Conservation (phyloP, 2,888 invertebrate species). For the Zygaena filipendulae region DNA sequence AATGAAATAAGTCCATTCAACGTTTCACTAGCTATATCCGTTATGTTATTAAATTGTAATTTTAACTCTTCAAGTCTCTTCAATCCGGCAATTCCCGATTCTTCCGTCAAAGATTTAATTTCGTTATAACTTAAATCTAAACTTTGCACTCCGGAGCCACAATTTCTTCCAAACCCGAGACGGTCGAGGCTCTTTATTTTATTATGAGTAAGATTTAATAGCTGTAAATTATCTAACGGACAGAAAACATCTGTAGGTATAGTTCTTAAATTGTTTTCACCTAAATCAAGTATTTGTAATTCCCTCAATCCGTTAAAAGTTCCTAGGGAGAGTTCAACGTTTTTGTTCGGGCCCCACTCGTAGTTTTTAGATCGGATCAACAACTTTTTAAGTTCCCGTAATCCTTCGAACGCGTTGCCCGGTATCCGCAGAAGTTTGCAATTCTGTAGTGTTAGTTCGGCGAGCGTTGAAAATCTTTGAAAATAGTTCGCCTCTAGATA, state of each 20-base stretch:
- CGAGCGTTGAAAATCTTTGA: conserved; percentile 77
- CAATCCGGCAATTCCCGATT: conserved; percentile 79
- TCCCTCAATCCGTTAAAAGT: conserved; percentile 83
- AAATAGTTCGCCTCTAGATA: conserved; percentile 78
- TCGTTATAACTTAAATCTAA: conserved; percentile 87
- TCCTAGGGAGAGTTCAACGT: conserved; percentile 77
- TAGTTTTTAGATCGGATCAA: conserved; percentile 82
- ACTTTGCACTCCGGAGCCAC: conserved; percentile 76
- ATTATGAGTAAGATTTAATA: conserved; percentile 85
- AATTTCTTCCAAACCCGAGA: conserved; percentile 75
- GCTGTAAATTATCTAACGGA: conserved; percentile 80
- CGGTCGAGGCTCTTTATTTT: conserved; percentile 80
- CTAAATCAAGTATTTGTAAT: conserved; percentile 80
- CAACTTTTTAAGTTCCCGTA: conserved; percentile 83
- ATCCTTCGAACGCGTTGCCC: conserved; percentile 81
- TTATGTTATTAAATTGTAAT: conserved; percentile 85
- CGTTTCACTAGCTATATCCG: conserved; percentile 81
- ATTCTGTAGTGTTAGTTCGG: conserved; percentile 78
- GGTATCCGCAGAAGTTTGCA: conserved; percentile 85
- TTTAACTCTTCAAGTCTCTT: conserved; percentile 82
- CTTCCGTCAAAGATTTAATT: conserved; percentile 76
- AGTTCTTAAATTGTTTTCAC: conserved; percentile 81
- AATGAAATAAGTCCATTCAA: conserved; percentile 83
- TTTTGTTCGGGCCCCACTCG: conserved; percentile 80
- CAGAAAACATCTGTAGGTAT: conserved; percentile 85